A percentile compares a stretch with the other conserved stretches of the same genome.
These are phyloP conservation scores for Clitarchus hookeri DNA, from an alignment of 2,888 invertebrate species.

Conservation along the genomic window DNA sequence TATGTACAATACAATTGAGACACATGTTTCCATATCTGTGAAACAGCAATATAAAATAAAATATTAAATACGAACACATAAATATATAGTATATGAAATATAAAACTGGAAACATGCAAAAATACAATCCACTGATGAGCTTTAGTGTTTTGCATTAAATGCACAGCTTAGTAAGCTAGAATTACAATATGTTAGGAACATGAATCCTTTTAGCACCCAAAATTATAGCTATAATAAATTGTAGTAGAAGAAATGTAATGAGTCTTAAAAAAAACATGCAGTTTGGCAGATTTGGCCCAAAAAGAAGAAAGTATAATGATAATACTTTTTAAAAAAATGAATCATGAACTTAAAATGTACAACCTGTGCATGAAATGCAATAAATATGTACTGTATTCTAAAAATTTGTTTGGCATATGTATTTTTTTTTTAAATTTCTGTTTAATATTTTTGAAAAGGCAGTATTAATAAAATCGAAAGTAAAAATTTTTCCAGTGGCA, in stretches of 20 bases:
- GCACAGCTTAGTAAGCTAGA: not conserved
- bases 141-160: not conserved
- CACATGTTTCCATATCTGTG: not conserved
- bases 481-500: not conserved
- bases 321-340: too few relatives aligned
- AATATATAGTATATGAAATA: not conserved
- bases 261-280: not conserved
- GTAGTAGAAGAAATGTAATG: not conserved
- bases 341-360: not conserved
- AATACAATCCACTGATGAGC: not conserved
- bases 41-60: not conserved
- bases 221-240: not conserved
- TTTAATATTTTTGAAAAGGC: not conserved
- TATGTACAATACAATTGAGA: not conserved
- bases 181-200: not conserved
- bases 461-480: not conserved
- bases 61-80: slow-evolving; percentile 1
- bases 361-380: not conserved
- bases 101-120: slow-evolving; percentile 8
- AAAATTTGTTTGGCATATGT: too few relatives aligned
- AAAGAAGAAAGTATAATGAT: not conserved
- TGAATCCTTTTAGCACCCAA: slow-evolving; percentile 8
- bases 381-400: not conserved
- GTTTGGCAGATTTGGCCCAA: not conserved
- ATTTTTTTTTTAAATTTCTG: too few relatives aligned